A percentile compares a stretch with the other conserved stretches of the same genome.
Conservation (phyloP, 2,888 invertebrate species). For the Lymantria monacha region DNA sequence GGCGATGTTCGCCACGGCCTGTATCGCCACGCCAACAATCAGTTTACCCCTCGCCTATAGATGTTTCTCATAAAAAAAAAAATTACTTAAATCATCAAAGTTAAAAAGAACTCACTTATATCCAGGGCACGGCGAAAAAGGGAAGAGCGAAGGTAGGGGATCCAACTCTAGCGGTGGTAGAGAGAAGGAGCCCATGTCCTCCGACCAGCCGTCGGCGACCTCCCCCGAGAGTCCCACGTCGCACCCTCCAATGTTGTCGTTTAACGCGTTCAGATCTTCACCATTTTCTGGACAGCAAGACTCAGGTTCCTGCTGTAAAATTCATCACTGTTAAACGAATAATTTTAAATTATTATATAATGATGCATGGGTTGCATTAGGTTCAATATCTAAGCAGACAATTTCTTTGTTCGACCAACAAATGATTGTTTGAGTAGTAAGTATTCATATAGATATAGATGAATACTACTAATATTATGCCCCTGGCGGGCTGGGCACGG, state of each 20-base stretch:
- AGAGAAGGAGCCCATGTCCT: conserved; percentile 93
- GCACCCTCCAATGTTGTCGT: conserved; percentile 63
- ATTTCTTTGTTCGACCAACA: not conserved
- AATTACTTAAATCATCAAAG: not conserved
- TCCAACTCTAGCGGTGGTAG: conserved; percentile 92
- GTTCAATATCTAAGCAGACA: not conserved
- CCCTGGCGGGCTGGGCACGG: too few relatives aligned
- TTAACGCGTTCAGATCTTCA: conserved; percentile 60
- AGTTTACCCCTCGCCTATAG: too few relatives aligned
- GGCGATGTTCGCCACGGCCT: too few relatives aligned
- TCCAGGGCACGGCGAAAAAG: conserved; percentile 91
- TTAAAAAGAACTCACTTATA: conserved; percentile 84
- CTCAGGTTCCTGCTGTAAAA: conserved; percentile 66
- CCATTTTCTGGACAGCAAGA: conserved; percentile 75
- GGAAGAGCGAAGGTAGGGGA: conserved; percentile 92
- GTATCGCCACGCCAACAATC: too few relatives aligned
- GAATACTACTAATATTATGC: too few relatives aligned
- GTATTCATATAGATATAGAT: too few relatives aligned
- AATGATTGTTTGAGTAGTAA: too few relatives aligned
- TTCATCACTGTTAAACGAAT: not conserved
- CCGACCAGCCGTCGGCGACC: conserved; percentile 83
- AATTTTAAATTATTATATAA: not conserved
- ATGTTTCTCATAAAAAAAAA: too few relatives aligned
- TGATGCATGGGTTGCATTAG: not conserved
- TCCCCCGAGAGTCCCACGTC: conserved; percentile 63